Evolutionary conservation across 2,113 vertebrate genomes (phyloP).

Genomic region (Eudyptes chrysolophus): DNA sequence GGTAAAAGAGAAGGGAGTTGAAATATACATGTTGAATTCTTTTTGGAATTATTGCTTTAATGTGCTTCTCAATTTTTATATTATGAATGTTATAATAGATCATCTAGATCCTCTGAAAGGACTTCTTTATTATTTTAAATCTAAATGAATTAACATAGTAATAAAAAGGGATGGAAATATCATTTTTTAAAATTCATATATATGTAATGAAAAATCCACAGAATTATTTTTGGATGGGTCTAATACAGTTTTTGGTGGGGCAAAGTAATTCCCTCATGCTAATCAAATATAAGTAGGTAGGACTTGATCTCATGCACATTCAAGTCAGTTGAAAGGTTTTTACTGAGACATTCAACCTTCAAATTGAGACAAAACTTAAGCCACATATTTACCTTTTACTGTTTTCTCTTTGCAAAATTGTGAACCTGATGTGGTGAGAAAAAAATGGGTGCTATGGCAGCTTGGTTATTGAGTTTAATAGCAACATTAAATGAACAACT

Average conservation of each 20-base stretch:
- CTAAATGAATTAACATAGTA: conserved; percentile 37
- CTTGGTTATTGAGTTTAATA: not conserved
- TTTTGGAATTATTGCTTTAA: conserved; percentile 1
- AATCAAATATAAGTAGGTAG: not conserved
- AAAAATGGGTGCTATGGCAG: not conserved
- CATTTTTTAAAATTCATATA: not conserved
- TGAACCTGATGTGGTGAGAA: not conserved
- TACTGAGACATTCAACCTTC: not conserved
- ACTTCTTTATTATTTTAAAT: conserved; percentile 53
- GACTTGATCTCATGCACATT: not conserved
- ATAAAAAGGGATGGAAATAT: conserved; percentile 30
- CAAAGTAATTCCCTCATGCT: not conserved
- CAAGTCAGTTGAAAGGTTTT: not conserved
- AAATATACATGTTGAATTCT: not conserved
- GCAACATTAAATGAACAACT: not conserved
- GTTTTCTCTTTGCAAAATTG: not conserved
- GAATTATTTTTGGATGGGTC: not conserved
- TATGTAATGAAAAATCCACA: not conserved
- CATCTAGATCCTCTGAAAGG: conserved; percentile 16
- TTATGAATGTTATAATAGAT: conserved; percentile 8
- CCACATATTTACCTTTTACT: not conserved
- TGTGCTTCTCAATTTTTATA: conserved; percentile 6
- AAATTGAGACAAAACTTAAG: not conserved
- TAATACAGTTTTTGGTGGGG: not conserved
- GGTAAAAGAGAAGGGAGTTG: not conserved